Base-by-base conservation (phyloP, 2,797 vertebrate species). In the Zenarchopterus dispar region DNA sequence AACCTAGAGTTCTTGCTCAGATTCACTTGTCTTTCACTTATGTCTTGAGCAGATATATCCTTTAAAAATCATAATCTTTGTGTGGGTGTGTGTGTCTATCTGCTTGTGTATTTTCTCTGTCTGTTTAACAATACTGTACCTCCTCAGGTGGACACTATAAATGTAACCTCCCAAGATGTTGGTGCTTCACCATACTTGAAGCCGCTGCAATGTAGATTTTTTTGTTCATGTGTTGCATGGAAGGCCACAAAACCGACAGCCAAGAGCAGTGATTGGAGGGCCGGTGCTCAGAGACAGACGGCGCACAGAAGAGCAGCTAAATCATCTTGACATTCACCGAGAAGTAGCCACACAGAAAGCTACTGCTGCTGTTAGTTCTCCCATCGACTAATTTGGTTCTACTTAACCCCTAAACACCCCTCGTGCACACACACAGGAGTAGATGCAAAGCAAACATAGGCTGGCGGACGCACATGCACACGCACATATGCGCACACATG, bases 251-350 rank as follows among this genome's bases (percentile, higher is more conserved):
- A 84, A 81, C 82, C 78, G 85, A 84, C 73, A 85, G 78, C 75
- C 55, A 52, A 6, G 64, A 75, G 82, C 83, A 10, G 67, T 84
- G 87, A 88, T 86, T 85, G 90, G 87, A 89, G 86, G 84, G 68
- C 80, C 75, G 48, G 77, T 74, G 80, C 84, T 87, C 80, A 78
- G 86, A 86, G 84, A 84, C 84, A 90, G 85, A 88, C 84, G 80
- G 87, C 75, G 79, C 74, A 79, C 68, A 84, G 81, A 83, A 81
- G 86, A 78, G 88, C 81, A 72, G 82, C 88, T 92, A 92, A 91
- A 92, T 90, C 84, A 89, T 88, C 85, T 88, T 90, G 88, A 91
- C 90, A 89, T 90, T 91, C 88, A 84, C 81, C 81, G 64, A 88
- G 84, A 88, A 88, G 84, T 82, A 85, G 87, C 85, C 84, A 80